These are phyloP conservation scores for Actias luna DNA, from an alignment of 2,888 invertebrate genomes.

Conservation along the genomic window DNA sequence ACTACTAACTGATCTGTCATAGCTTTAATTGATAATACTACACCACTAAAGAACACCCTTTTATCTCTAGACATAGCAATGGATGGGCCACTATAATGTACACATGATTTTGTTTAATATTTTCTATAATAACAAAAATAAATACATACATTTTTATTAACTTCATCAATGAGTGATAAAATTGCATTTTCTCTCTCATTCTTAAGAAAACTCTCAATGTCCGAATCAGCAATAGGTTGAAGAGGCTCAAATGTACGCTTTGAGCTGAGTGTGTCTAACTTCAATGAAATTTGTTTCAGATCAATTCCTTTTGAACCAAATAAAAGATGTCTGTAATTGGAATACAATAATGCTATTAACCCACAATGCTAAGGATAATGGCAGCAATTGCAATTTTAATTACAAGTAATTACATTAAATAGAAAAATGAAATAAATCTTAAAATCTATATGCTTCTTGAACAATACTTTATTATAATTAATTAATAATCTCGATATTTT, in stretches of 20 bases:
- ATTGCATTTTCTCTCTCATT: constrained; percentile 98
- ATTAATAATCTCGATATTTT: no score
- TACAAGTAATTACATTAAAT: no score
- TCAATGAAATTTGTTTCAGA: constrained; percentile 95
- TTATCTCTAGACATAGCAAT: no score
- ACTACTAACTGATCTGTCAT: no score
- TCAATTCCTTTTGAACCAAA: constrained; percentile 96
- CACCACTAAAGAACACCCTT: no score
- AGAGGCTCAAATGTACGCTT: constrained; percentile 93
- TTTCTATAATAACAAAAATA: neutral
- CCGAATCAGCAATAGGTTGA: constrained; percentile 94
- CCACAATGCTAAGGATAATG: no score
- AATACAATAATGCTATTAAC: neutral
- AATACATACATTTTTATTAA: constrained; percentile 88
- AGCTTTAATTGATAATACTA: no score
- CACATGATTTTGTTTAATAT: neutral
- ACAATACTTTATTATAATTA: no score
- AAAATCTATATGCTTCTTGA: no score
- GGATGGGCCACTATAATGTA: no score
- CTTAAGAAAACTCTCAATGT: constrained; percentile 93
- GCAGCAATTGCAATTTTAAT: no score
- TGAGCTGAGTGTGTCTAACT: constrained; percentile 93
- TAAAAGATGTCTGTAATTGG: constrained; percentile 87
- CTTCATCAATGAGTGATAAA: constrained; percentile 94
- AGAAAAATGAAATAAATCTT: no score